These are phyloP conservation scores for Tachyglossus aculeatus DNA, from an alignment of 2,797 vertebrate species.

Conservation along the genomic window DNA sequence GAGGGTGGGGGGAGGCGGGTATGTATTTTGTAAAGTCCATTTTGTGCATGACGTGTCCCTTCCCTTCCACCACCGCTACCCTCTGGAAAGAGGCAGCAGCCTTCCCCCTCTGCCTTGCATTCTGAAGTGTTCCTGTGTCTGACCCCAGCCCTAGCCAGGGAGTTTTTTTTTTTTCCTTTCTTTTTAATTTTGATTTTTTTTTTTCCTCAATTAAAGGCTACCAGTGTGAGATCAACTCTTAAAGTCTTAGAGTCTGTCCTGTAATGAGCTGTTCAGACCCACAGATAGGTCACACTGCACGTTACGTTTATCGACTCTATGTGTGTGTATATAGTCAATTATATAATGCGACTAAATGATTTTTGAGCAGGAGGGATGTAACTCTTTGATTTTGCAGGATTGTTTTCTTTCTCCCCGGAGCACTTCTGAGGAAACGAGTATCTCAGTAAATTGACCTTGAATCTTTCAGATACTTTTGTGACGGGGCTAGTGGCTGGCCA, in stretches of 20 bases:
- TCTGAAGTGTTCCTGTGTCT: conserved; percentile 60
- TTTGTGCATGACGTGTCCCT: conserved; percentile 74
- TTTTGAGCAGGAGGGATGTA: conserved; percentile 68
- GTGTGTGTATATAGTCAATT: conserved; percentile 33
- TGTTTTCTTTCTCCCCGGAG: conserved; percentile 40
- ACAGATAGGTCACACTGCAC: conserved; percentile 32
- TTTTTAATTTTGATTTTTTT: conserved; percentile 42
- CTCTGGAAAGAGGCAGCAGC: conserved; percentile 54
- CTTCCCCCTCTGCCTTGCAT: conserved; percentile 57
- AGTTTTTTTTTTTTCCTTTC: too few species aligned
- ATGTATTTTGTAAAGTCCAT: conserved; percentile 69
- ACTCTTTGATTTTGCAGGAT: conserved; percentile 55
- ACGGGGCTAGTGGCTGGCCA: conserved; percentile 58
- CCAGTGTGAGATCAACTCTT: conserved; percentile 65
- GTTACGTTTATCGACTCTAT: conserved; percentile 42
- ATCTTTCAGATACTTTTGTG: conserved; percentile 42
- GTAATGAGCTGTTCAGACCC: conserved; percentile 63
- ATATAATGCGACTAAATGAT: conserved; percentile 68
- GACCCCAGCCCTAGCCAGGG: conserved; percentile 66
- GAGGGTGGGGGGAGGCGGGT: conserved; percentile 42
- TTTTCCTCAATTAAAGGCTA: conserved; percentile 67
- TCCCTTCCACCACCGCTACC: conserved; percentile 30
- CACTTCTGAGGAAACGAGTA: conserved; percentile 62
- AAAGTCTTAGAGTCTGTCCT: conserved; percentile 72
- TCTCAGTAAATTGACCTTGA: conserved; percentile 54